Base-by-base conservation (phyloP, 2,888 invertebrate species). In the Cerastoderma edule region DNA sequence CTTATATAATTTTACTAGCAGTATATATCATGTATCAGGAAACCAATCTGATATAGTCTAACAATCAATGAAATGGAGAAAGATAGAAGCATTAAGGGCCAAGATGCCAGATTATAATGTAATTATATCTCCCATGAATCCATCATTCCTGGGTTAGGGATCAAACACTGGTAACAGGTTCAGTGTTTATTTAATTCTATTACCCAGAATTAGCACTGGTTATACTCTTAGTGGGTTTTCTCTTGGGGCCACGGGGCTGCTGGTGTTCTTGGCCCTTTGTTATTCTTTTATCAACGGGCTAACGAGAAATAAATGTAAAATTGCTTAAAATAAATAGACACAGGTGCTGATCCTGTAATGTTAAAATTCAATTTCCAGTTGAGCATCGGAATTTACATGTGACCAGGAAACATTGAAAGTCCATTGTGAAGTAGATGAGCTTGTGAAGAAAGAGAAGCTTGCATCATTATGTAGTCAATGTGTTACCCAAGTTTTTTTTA, bases 301-400 rank as follows among this genome's bases (percentile, higher is more conserved):
- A 72, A 69, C 69, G 66, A 68, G 72, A 69, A 72, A 72, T 76
- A 76, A 76, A 76, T 76, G 76, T 65, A 65, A 69, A 72, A 72
- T 72, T 72, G 69, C 64, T 69, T 66, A 57, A 72, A 77, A 77
- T 72, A 77, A 77, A 77, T 77, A 77, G 69, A 69, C 69, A 70
- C 77, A 77, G 77, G 77, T 77, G 77, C 57, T 35, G 39, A 39
- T 22, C 27, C 60, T 60, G 60, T 60, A 39, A n/a, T n/a, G n/a
- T n/a, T n/a, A n/a, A n/a, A n/a, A n/a, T n/a, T n/a, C n/a, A n/a
- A n/a, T n/a, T n/a, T n/a, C n/a, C n/a, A n/a, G n/a, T n/a, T n/a
- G n/a, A n/a, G n/a, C n/a, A n/a, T n/a, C n/a, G n/a, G n/a, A n/a
- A n/a, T n/a, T n/a, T n/a, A n/a, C n/a, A n/a, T n/a, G n/a, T n/a